Evolutionary conservation across 2,888 invertebrate genomes (phyloP), one percentile per base, ranked within the genome.

Genomic region (Diabrotica balteata): DNA sequence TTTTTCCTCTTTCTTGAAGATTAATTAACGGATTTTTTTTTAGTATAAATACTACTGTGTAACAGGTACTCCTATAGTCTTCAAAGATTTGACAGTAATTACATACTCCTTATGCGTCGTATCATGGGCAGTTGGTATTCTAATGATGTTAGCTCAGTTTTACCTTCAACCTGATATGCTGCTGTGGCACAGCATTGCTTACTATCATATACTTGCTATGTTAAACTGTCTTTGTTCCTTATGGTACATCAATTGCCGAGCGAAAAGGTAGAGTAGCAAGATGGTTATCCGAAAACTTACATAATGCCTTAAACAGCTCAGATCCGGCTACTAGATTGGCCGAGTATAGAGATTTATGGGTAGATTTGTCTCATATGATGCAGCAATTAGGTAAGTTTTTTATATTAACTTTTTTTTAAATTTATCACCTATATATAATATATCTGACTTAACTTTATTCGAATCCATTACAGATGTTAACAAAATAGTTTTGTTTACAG

Each of bases 361-460:
- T 91, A 1, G 91, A 92, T 77, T 82, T 92, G 42, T 91, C 91
- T 4, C 91, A 91, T 74, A 90, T 91, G 90, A 91, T 91, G 91
- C 91, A 92, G 79, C 91, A 92, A 79, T 82, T 91, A 68, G 91
- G 90, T 85, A 84, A 89, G 67, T 58, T 17, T 43, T 43, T 1
- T 17, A 17, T 17, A 2, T 17, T 17, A 17, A 17, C 17, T 17
- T 17, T 17, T 17, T 43, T 7, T 43, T 54, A 5, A 1, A 42
- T 54, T 42, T 2, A 42, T 7, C 8, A 51, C 32, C 4, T n/a
- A n/a, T n/a, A n/a, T 17, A 17, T 17, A 17, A 17, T 17, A 17
- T 17, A 17, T 17, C 17, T 17, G 17, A 17, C 17, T 17, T 17
- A 17, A 17, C 17, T 2, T 17, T 17, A 17, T 17, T 17, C 17